These are phyloP conservation scores for Nomada flava DNA, from an alignment of 2,888 invertebrate species.

Conservation along the genomic window DNA sequence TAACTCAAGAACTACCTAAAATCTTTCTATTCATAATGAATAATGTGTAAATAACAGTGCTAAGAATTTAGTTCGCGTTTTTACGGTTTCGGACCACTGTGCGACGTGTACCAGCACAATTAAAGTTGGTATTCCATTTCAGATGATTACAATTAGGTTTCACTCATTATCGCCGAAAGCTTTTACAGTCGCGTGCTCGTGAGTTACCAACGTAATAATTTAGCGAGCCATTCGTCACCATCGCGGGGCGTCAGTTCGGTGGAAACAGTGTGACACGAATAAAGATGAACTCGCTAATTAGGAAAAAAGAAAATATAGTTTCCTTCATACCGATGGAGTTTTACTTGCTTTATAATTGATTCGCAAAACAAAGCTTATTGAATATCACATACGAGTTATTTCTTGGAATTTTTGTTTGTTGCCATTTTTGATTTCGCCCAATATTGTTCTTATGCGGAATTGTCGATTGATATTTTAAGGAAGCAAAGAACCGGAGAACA, in stretches of 20 bases:
- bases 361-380: background rate
- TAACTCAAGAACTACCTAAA: too few species aligned
- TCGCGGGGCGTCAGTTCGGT: constrained; percentile 11
- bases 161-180: constrained; percentile 72
- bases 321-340: background rate
- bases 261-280: constrained; percentile 31
- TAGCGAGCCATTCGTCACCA: constrained; percentile 52
- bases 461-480: too few species aligned
- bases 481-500: too few species aligned
- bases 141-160: constrained; percentile 68
- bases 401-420: too few species aligned
- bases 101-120: background rate
- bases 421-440: too few species aligned
- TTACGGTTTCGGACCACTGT: too few species aligned
- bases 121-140: constrained; percentile 62
- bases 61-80: too few species aligned
- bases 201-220: constrained; percentile 57
- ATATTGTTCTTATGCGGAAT: too few species aligned
- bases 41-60: too few species aligned
- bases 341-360: background rate
- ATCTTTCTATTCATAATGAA: too few species aligned
- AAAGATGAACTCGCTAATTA: constrained; percentile 52
- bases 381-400: background rate
- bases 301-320: constrained; percentile 18
- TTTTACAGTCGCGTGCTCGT: constrained; percentile 45